A percentile compares a stretch with the other conserved stretches of the same genome.
These are phyloP conservation scores for Pterocles burchelli DNA, from an alignment of 2,113 vertebrate genomes.

Conservation along the genomic window DNA sequence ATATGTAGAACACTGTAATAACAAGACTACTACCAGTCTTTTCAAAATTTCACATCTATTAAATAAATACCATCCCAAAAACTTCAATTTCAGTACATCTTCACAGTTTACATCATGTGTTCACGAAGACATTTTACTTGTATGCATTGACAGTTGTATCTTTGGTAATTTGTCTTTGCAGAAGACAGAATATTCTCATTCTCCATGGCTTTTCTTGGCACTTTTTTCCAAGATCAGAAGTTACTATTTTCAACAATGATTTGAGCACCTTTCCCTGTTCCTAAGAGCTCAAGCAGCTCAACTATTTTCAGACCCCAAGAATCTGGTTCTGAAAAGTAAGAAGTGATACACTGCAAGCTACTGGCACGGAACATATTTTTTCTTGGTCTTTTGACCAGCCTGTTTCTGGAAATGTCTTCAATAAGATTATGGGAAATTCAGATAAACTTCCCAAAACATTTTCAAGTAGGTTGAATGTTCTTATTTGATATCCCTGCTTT, in stretches of 20 bases:
- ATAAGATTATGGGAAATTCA: neutral
- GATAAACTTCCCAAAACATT: neutral
- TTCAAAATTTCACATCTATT: neutral
- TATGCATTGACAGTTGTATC: neutral
- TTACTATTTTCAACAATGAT: neutral
- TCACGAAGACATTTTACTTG: neutral
- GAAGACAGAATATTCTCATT: neutral
- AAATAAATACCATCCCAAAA: neutral
- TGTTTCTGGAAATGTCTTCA: neutral
- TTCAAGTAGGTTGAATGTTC: neutral
- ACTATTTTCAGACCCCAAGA: neutral
- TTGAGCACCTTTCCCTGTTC: neutral
- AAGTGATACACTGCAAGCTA: neutral
- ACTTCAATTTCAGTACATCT: neutral
- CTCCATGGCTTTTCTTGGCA: neutral
- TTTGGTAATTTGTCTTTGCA: neutral
- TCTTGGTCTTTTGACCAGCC: neutral
- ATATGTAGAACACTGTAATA: neutral
- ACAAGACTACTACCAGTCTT: fast-evolving
- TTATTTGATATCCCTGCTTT: neutral
- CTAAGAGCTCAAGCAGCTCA: neutral
- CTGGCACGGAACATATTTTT: neutral
- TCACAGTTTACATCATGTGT: neutral
- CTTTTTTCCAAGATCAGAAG: neutral
- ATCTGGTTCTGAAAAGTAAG: neutral